phyloP scores from a whole-genome alignment of 2,888 invertebrate genomes.

The Eudemis profundana region DNA sequence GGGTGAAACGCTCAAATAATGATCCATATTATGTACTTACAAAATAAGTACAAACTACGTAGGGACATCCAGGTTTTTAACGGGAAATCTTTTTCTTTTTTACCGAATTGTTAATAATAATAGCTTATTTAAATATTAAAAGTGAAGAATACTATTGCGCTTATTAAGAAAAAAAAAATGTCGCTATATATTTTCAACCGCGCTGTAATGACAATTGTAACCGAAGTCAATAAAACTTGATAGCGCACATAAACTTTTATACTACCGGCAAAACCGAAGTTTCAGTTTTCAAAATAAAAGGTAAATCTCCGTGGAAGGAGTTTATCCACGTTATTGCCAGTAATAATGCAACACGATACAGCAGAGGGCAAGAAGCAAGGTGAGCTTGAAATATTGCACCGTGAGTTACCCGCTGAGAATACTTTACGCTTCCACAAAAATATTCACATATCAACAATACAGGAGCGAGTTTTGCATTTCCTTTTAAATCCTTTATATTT shows the following conservation, averaged over 20 bases:
- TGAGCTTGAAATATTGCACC: conserved; percentile 66
- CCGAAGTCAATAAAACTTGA: conserved; percentile 6
- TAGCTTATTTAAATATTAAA: too few relatives aligned
- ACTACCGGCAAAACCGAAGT: conserved; percentile 13
- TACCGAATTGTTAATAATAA: too few relatives aligned
- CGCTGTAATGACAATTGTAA: conserved; percentile 4
- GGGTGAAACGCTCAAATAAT: too few relatives aligned
- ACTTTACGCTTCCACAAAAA: conserved; percentile 51
- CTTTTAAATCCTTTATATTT: conserved; percentile 5
- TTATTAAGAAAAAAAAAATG: too few relatives aligned
- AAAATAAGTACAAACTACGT: too few relatives aligned
- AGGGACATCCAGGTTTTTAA: too few relatives aligned
- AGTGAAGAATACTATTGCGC: too few relatives aligned
- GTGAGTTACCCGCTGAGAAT: conserved; percentile 54
- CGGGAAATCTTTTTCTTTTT: too few relatives aligned
- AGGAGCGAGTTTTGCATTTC: conserved; percentile 8
- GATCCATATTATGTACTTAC: too few relatives aligned
- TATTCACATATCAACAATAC: conserved; percentile 46
- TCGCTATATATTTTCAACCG: neutral
- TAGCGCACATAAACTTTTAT: conserved; percentile 4
- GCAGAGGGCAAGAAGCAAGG: conserved; percentile 65
- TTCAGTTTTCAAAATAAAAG: conserved; percentile 36
- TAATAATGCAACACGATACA: conserved; percentile 63
- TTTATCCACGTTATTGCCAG: conserved; percentile 55
- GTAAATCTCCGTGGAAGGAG: conserved; percentile 40